Conservation (phyloP, 2,888 invertebrate genomes). For the Tinea trinotella region DNA sequence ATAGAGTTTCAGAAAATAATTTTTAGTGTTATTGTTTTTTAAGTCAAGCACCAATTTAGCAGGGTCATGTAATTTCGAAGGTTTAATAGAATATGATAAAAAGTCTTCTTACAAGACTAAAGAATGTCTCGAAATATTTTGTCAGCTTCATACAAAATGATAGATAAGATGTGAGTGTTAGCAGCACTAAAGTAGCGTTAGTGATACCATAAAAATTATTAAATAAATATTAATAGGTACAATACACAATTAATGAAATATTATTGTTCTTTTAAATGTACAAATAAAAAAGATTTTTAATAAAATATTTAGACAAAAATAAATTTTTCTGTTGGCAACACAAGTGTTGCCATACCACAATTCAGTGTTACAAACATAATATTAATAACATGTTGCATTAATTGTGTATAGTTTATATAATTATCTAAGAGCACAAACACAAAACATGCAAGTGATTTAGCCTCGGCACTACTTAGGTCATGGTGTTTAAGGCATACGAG, state of each 20-base stretch:
- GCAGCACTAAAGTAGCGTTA: constrained; percentile 50
- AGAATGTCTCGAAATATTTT: too few species aligned
- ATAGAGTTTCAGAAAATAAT: too few species aligned
- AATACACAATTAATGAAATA: neutral
- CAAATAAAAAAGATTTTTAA: too few species aligned
- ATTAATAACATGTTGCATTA: neutral
- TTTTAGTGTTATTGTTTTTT: too few species aligned
- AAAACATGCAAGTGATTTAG: constrained; percentile 36
- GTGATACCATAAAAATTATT: constrained; percentile 29
- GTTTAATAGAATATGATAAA: too few species aligned
- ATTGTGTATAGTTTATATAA: neutral
- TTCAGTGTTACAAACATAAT: neutral
- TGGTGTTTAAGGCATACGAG: constrained; percentile 35
- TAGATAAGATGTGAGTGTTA: constrained; percentile 40
- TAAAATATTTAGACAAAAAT: too few species aligned
- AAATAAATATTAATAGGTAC: neutral
- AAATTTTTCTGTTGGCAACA: too few species aligned
- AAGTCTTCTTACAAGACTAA: too few species aligned
- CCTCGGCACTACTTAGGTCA: constrained; percentile 10
- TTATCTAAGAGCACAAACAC: neutral
- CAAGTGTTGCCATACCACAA: neutral
- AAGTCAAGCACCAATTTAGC: too few species aligned
- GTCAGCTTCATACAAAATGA: constrained; percentile 6
- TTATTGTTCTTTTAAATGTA: too few species aligned
- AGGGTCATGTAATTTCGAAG: too few species aligned